These are phyloP conservation scores for Hydrolagus colliei DNA, from an alignment of 2,797 vertebrate genomes.

Conservation along the genomic window DNA sequence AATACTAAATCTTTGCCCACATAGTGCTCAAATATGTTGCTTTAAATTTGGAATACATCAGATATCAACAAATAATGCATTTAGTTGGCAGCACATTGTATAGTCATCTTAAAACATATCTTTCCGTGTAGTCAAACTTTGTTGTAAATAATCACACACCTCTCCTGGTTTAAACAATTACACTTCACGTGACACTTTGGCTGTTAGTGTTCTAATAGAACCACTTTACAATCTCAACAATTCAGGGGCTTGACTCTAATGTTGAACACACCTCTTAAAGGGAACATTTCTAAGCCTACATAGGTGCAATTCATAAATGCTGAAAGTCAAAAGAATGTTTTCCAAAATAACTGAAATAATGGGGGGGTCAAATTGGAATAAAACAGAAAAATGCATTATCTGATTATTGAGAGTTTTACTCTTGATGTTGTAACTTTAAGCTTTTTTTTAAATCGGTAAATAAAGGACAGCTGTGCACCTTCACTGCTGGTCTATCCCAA, in stretches of 20 bases:
- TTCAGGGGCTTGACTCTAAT: not conserved
- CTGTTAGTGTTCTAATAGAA: not conserved
- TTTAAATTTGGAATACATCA: too few relatives aligned
- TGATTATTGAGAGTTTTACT: not conserved
- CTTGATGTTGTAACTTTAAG: slow-evolving; percentile 8
- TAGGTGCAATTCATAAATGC: not conserved
- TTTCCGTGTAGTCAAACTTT: not conserved
- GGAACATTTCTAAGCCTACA: not conserved
- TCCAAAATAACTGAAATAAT: not conserved
- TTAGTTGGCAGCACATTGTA: not conserved
- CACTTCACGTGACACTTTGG: not conserved
- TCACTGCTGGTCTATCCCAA: not conserved
- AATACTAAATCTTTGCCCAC: slow-evolving; percentile 13
- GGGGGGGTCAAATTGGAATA: not conserved
- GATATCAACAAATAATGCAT: not conserved
- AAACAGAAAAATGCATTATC: not conserved
- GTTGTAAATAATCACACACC: not conserved
- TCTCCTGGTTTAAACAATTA: not conserved
- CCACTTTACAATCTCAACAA: not conserved
- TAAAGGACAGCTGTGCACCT: not conserved
- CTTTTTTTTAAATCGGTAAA: not conserved
- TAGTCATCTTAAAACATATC: not conserved
- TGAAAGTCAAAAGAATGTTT: not conserved
- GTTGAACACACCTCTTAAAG: not conserved
- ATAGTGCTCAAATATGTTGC: too few relatives aligned